Conservation (phyloP, 2,797 vertebrate species). For the Pygocentrus nattereri region DNA sequence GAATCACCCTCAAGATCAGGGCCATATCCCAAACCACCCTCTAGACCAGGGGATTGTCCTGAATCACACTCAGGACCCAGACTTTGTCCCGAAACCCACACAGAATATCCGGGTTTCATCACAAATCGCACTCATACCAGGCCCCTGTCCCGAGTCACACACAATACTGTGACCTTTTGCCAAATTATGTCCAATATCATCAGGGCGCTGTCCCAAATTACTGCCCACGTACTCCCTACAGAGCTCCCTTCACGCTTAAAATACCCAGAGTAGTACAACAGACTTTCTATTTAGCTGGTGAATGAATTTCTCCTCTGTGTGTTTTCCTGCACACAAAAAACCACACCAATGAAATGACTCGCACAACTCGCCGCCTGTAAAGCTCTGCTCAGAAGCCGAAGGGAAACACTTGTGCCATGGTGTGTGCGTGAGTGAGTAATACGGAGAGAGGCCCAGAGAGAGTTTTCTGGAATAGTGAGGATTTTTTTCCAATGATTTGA, state of each 20-base stretch:
- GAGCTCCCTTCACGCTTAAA: neutral
- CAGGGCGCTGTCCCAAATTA: slow-evolving; percentile 17
- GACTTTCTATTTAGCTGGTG: neutral
- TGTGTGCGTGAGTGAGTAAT: neutral
- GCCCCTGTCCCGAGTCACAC: neutral
- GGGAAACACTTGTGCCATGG: slow-evolving; percentile 21
- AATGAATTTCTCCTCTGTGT: neutral
- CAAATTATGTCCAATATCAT: neutral
- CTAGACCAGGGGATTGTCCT: neutral
- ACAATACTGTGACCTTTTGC: neutral
- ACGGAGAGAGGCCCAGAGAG: slow-evolving; percentile 19
- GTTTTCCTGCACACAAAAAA: neutral
- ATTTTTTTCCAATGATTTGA: slow-evolving; percentile 43
- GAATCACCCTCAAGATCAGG: too few species aligned
- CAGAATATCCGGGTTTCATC: too few species aligned
- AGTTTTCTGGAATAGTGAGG: slow-evolving; percentile 39
- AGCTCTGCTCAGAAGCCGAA: slow-evolving; percentile 10
- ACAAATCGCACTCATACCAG: neutral
- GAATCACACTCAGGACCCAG: too few species aligned
- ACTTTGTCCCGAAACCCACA: too few species aligned
- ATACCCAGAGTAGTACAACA: neutral
- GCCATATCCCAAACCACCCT: neutral
- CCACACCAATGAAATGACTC: slow-evolving; percentile 7
- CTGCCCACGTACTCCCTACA: neutral
- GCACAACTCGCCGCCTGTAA: slow-evolving; percentile 6